Percentiles rank a stretch among this genome's conserved stretches.
These are phyloP conservation scores for Drosophila orena DNA, from an alignment of 1,140 invertebrate genomes.

Conservation along the genomic window DNA sequence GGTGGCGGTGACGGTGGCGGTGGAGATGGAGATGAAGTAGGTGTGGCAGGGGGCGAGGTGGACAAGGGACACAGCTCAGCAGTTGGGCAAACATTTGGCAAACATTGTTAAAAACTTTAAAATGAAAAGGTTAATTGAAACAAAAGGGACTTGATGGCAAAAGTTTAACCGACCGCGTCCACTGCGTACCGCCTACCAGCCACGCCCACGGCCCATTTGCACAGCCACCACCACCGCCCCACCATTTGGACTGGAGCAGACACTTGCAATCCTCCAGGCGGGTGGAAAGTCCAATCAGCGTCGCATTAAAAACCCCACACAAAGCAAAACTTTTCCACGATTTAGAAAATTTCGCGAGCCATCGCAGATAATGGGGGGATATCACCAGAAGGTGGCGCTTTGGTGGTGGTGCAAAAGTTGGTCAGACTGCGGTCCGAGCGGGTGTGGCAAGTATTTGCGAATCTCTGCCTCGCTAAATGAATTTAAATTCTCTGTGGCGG, in stretches of 20 bases:
- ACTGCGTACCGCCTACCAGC: slow-evolving; percentile 46
- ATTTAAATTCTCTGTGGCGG: slow-evolving; percentile 43
- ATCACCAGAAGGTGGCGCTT: neutral
- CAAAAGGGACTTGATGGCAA: slow-evolving; percentile 78
- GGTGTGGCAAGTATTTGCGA: slow-evolving; percentile 38
- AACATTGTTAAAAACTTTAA: slow-evolving; percentile 81
- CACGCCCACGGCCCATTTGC: neutral
- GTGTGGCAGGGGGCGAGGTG: neutral
- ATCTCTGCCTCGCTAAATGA: slow-evolving; percentile 26
- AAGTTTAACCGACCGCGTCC: slow-evolving; percentile 70
- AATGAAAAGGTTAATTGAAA: slow-evolving; percentile 83
- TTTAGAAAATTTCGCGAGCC: slow-evolving; percentile 64
- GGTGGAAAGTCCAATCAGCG: slow-evolving; percentile 49
- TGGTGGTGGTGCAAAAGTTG: slow-evolving; percentile 15
- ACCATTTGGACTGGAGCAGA: slow-evolving; percentile 5
- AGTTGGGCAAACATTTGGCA: slow-evolving; percentile 65
- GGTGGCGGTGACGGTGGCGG: neutral
- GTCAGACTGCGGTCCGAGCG: slow-evolving; percentile 25
- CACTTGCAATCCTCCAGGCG: slow-evolving; percentile 17
- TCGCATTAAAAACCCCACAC: slow-evolving; percentile 68
- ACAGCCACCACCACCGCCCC: neutral
- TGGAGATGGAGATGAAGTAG: neutral
- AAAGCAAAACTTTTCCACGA: slow-evolving; percentile 72
- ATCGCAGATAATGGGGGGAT: slow-evolving; percentile 4
- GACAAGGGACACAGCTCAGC: slow-evolving; percentile 8